A percentile compares a stretch with the other conserved stretches of the same genome.
Evolutionary conservation across 2,113 vertebrate species (phyloP).

Genomic region (Pollachius pollachius): DNA sequence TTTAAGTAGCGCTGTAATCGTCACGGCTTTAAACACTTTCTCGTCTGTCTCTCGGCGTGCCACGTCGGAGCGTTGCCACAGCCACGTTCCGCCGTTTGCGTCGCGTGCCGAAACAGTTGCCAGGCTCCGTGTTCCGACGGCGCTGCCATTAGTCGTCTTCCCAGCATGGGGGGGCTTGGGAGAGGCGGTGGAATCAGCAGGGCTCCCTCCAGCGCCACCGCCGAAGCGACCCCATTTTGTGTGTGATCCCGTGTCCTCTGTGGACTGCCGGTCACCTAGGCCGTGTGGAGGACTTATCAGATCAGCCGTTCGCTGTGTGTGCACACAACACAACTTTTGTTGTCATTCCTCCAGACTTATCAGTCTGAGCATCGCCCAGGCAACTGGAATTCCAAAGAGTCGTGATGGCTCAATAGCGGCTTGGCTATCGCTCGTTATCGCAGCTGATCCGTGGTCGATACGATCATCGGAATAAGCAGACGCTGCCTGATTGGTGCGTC

Average conservation of each 20-base stretch:
- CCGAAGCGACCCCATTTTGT: slow-evolving; percentile 15
- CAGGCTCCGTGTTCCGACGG: too few species aligned
- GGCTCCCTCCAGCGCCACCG: not conserved
- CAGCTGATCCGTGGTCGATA: slow-evolving; percentile 62
- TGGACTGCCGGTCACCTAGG: slow-evolving; percentile 47
- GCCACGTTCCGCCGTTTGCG: too few species aligned
- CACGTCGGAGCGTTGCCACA: too few species aligned
- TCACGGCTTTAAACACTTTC: slow-evolving; percentile 25
- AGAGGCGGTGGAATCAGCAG: too few species aligned
- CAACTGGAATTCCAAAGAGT: slow-evolving; percentile 63
- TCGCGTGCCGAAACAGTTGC: too few species aligned
- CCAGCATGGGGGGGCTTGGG: too few species aligned
- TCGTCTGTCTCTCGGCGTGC: slow-evolving; percentile 14
- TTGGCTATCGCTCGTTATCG: slow-evolving; percentile 65
- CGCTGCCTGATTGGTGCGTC: slow-evolving; percentile 69
- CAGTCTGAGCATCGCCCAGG: slow-evolving; percentile 57
- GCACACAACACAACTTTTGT: slow-evolving; percentile 71
- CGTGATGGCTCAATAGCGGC: slow-evolving; percentile 70
- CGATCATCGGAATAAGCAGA: slow-evolving; percentile 73
- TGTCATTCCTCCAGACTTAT: slow-evolving; percentile 70
- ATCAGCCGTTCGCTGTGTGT: slow-evolving; percentile 65
- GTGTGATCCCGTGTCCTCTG: slow-evolving; percentile 14
- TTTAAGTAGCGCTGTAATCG: slow-evolving; percentile 32
- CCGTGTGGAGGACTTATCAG: slow-evolving; percentile 44
- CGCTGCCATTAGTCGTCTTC: too few species aligned